Base-by-base conservation (phyloP, 1,140 invertebrate genomes). In the Panulirus ornatus region DNA sequence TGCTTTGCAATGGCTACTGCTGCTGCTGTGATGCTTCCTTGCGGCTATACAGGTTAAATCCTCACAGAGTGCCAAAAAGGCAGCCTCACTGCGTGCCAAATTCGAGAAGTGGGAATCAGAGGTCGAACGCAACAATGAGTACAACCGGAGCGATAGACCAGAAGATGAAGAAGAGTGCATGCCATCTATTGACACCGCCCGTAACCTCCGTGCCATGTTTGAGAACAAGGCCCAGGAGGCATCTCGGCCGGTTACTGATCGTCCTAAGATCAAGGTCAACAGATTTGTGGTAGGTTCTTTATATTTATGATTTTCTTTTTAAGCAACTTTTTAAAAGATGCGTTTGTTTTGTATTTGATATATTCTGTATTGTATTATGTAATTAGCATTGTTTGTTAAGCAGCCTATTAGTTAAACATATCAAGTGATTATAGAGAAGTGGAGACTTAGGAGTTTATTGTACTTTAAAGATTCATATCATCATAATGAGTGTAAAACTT, bases 31-130 rank as follows among this genome's bases (percentile, higher is more conserved):
- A 11, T 44, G 38, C 84, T 85, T 47, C 70, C 40, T 82, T 70
- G 78, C 78, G 47, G 88, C 88, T 89, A 84, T 75, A 89, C 88
- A 89, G 88, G 79, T 58, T 83, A 89, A 89, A 71, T 87, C 83
- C 71, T 88, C 87, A n/a, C 95, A 96, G 93, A 96, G 96, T 90
- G 95, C 97, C 19, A 97, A 96, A 30, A 95, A 96, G 91, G 98
- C 98, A 36, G 98, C 97, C 93, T 96, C 97, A 92, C 94, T 99
- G 92, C 95, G 96, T 91, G 97, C 96, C 58, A 98, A 97, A 93
- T 99, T 99, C 94, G 98, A 99, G 94, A 96, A 97, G 92, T 98
- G 98, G 97, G 96, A 97, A 92, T 95, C 95, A 66, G 95, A 95
- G 76, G 92, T 93, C 27, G 96, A 97, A 47, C 79, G 81, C 27